Base-by-base conservation (phyloP, 1,140 invertebrate genomes). In the Hyposmocoma kahamanoa region DNA sequence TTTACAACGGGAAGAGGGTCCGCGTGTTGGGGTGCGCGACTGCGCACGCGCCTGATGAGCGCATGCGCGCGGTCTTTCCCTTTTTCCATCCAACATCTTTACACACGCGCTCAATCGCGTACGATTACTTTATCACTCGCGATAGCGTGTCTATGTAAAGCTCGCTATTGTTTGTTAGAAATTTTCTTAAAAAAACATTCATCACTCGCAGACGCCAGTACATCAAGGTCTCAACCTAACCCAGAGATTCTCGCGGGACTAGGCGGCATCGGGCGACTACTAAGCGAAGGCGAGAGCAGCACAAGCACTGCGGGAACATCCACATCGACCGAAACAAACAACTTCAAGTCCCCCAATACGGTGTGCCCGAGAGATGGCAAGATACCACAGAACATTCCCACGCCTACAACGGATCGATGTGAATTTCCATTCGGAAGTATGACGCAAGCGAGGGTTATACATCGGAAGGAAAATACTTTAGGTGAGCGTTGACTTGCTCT, bases 351-450 rank as follows among this genome's bases (percentile, higher is more conserved):
- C 30, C 93, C 93, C 26, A 95, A 95, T 78, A 94, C 94, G 38
- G 92, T 95, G 21, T 94, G 93, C 47, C 93, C 93, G 0, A 90
- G 92, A 80, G 93, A 94, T 69, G 91, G 91, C 66, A 90, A 91
- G 76, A 88, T 91, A 49, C 90, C 89, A 21, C 75, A 83, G 47
- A 81, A 81, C 59, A 82, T 84, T 54, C 79, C 87, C 59, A 78
- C 81, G 13, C 71, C 87, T 39, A 69, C 87, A 17, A 58, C 85
- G 1, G 87, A 88, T 19, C 61, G 88, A 13, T 64, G 85, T 85
- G 84, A 91, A 62, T 96, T 93, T 83, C 94, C 95, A 13, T 97
- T 96, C 75, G 92, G 94, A 57, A 96, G 94, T 77, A 96, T 97
- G 95, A 95, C 94, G 43, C 95, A 96, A 69, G 94, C 94, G 42